Conservation (phyloP, 1,140 invertebrate genomes). For the Plutomurus gul region DNA sequence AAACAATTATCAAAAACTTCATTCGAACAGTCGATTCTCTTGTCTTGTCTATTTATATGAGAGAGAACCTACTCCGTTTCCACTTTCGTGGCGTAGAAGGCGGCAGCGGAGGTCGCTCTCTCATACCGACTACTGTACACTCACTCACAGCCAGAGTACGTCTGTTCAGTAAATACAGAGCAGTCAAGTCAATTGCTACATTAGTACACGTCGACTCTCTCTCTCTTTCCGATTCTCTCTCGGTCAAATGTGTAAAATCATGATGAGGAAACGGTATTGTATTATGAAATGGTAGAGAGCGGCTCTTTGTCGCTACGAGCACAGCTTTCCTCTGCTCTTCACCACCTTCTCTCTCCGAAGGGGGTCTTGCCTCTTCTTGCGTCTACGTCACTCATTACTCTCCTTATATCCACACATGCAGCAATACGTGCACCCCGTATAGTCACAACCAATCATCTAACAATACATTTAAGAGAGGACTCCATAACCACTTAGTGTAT, state of each 20-base stretch:
- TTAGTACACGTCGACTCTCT: not conserved
- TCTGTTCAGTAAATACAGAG: not conserved
- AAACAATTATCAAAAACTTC: conserved; percentile 44
- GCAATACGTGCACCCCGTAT: no score
- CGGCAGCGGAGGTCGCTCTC: no score
- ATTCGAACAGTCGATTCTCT: conserved; percentile 18
- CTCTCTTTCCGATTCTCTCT: not conserved
- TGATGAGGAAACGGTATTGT: not conserved
- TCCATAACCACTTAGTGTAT: not conserved
- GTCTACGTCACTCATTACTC: not conserved
- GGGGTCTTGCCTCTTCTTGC: conserved; percentile 14
- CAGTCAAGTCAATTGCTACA: not conserved
- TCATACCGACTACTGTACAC: not conserved
- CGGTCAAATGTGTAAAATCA: not conserved
- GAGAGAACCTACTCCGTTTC: not conserved
- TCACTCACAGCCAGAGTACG: not conserved
- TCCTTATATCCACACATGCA: not conserved
- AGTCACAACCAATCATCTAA: conserved; percentile 11
- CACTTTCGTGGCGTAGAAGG: no score
- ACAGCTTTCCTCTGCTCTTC: conserved; percentile 4
- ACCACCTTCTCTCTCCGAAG: not conserved
- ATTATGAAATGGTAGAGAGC: not conserved
- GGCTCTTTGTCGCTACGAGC: not conserved
- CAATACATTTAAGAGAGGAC: not conserved
- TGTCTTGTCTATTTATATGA: conserved; percentile 13